These are phyloP conservation scores for Hylomyscus alleni DNA, from an alignment of 2,797 vertebrate species.

Conservation along the genomic window DNA sequence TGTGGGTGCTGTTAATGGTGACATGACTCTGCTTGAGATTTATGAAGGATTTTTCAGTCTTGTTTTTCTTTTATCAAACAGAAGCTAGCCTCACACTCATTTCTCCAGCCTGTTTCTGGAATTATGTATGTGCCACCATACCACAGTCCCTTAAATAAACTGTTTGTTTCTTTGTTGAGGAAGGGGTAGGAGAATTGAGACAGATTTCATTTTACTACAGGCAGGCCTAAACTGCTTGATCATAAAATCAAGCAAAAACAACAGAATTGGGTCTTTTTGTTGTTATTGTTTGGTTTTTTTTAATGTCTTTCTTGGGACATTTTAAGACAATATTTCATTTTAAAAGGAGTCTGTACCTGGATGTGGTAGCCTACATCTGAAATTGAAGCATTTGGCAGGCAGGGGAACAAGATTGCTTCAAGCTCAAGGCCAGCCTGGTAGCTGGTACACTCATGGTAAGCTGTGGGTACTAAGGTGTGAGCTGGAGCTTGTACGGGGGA, in stretches of 20 bases:
- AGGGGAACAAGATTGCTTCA: not conserved
- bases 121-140: not conserved
- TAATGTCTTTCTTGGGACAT: not conserved
- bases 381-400: not conserved
- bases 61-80: not conserved
- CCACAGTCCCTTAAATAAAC: not conserved
- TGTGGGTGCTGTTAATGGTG: not conserved
- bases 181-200: not conserved
- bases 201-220: not conserved
- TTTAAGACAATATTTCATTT: not conserved
- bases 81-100: not conserved
- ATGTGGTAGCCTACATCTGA: not conserved
- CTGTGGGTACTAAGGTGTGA: not conserved
- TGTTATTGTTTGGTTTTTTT: not conserved
- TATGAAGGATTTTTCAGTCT: not conserved
- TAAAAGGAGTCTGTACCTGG: not conserved
- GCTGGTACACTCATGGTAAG: not conserved
- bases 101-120: not conserved
- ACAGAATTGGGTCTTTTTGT: not conserved
- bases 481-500: too few relatives aligned
- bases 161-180: not conserved
- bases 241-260: constrained; percentile 44
- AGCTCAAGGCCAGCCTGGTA: not conserved
- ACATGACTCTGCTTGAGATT: constrained; percentile 36
- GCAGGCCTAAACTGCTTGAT: not conserved